Percentiles rank a stretch among this genome's conserved stretches.
phyloP scores from a whole-genome alignment of 2,888 invertebrate species.

The Cantharis rufa region DNA sequence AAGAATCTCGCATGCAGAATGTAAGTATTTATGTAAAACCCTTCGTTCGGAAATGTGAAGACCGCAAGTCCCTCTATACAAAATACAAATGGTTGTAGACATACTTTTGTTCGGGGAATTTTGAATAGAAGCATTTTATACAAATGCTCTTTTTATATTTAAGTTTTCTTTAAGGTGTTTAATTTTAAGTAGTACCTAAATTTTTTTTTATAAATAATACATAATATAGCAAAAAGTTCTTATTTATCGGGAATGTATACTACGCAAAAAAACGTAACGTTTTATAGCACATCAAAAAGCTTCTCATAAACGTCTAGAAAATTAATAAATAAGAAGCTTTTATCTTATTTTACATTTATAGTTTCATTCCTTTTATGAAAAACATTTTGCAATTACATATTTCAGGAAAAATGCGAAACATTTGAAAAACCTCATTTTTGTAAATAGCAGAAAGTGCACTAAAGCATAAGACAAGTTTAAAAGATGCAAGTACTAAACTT shows the following conservation, averaged over 20 bases:
- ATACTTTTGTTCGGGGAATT: slow-evolving; percentile 27
- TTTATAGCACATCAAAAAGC: not conserved
- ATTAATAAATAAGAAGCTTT: not conserved
- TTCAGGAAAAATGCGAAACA: not conserved
- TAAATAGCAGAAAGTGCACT: not conserved
- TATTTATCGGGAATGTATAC: not conserved
- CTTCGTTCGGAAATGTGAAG: slow-evolving; percentile 35
- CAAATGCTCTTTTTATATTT: slow-evolving; percentile 22
- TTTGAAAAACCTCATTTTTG: not conserved
- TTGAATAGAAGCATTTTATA: slow-evolving; percentile 28
- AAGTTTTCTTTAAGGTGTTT: slow-evolving; percentile 21
- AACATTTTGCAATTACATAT: not conserved
- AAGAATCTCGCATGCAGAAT: slow-evolving; percentile 41
- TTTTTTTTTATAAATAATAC: not conserved
- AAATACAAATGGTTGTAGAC: slow-evolving; percentile 34
- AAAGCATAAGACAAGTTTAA: not conserved
- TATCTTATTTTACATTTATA: not conserved
- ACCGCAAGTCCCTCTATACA: slow-evolving; percentile 37
- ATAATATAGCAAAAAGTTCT: not conserved
- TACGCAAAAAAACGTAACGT: not conserved
- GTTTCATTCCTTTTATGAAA: not conserved
- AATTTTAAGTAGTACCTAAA: not conserved
- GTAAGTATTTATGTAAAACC: slow-evolving; percentile 45
- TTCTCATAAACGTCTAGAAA: not conserved
- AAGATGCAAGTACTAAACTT: not conserved